Conservation (phyloP, 2,113 vertebrate genomes). For the Motacilla tschutschensis region DNA sequence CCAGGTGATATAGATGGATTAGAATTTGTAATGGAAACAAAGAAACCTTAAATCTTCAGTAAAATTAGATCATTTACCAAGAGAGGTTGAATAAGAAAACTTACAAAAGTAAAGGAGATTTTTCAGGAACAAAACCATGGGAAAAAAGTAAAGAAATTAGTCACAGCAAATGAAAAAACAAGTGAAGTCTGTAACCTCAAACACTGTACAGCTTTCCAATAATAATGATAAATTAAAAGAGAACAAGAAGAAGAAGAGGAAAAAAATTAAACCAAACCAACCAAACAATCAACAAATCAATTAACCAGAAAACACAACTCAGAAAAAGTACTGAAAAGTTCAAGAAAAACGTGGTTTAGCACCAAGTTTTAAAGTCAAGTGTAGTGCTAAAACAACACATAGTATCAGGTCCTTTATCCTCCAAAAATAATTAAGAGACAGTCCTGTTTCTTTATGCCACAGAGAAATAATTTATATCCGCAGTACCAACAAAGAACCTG, state of each 20-base stretch:
- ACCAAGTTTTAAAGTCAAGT: not conserved
- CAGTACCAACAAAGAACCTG: not conserved
- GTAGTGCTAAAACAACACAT: not conserved
- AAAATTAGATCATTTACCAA: not conserved
- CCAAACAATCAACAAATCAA: not conserved
- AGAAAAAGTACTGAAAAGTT: accelerated
- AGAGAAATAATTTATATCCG: not conserved
- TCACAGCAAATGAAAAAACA: not conserved
- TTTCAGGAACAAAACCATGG: not conserved
- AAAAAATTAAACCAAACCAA: not conserved
- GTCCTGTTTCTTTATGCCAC: not conserved
- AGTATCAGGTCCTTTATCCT: not conserved
- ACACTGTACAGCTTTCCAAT: not conserved
- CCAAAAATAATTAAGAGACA: not conserved
- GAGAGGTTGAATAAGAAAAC: not conserved
- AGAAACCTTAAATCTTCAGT: accelerated
- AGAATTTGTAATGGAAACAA: not conserved
- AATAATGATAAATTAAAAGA: not conserved
- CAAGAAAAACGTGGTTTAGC: not conserved
- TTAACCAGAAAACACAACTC: not conserved
- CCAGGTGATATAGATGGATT: not conserved
- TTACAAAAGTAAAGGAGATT: not conserved
- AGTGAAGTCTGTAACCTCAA: not conserved
- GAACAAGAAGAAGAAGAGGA: not conserved
- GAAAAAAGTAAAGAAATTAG: not conserved